Evolutionary conservation across 37 sponge, comb jelly and placozoan genomes (phyloP), one percentile per base, ranked within the genome.

Genomic region (Mnemiopsis leidyi): DNA sequence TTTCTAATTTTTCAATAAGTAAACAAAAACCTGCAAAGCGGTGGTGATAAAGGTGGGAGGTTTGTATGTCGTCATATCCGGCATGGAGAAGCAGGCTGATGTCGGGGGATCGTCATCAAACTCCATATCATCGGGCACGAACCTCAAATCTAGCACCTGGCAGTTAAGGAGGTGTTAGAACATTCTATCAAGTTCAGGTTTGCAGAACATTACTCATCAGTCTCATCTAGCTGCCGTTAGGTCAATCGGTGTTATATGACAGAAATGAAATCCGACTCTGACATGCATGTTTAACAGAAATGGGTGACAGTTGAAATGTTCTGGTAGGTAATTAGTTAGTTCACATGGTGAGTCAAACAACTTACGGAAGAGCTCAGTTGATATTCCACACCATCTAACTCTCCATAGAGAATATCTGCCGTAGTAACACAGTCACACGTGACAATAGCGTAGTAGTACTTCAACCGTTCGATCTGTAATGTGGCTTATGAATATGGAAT

Each of bases 391-490:
- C 90, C 90, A 85, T 85, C 90, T 25, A 85, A 25, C 30, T 85
- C 90, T 1, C 21, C 0, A 23, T 85, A 85, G 20, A 85, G 61
- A 23, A n/a, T n/a, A 39, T 85, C 61, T 0, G 61, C 90, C 32
- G 90, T 85, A 5, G 2, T 16, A 1, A 37, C 61, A 25, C 36
- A 40, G 29, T 85, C 90, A 85, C 90, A 85, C 28, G 90, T 39
- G 9, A 85, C 90, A 1, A 85, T 85, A 0, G 90, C 90, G 90
- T 85, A 85, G 90, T 85, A 85, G 48, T 85, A 85, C 61, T 85
- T 85, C 90, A 85, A 85, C 2, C 90, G 40, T 21, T 85, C 90
- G 23, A 85, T 40, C 90, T 85, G 61, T 25, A 40, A 39, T 25
- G n/a, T n/a, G n/a, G n/a, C n/a, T n/a, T n/a, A n/a, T n/a, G n/a